Base-by-base conservation (phyloP, 1,140 invertebrate species). In the Cydia splendana region DNA sequence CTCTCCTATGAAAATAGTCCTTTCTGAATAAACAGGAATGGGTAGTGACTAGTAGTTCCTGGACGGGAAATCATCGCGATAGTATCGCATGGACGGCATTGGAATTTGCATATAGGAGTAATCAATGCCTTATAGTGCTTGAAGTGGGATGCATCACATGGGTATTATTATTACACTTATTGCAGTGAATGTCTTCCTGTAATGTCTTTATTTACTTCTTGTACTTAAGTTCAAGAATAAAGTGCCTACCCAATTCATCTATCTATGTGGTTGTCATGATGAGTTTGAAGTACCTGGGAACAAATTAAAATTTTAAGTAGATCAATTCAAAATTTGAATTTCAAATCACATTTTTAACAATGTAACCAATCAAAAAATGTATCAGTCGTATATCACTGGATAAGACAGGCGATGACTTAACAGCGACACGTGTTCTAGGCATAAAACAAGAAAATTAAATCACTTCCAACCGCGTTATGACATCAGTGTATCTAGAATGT, bases 361-460 rank as follows among this genome's bases (percentile, higher is more conserved):
- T 42, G 38, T 18, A 51, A n/a, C 51, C 4, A n/a, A 53, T 53
- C 57, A 20, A 62, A 12, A 62, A 24, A 62, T 62, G 57, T 62
- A 62, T 62, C 57, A 62, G 53, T 20, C 5, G 53, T 57, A 57
- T 57, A 57, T 62, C 18, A 62, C 9, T 12, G 2, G n/a, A 7
- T 62, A 62, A 24, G 67, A 18, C 67, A 45, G 67, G 34, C 67
- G 67, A 71, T 71, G 67, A 71, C 67, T 71, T 71, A 71, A 71
- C 67, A 7, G 13, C 18, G 45, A 42, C 57, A 62, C 57, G 57
- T 71, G 67, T 34, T 34, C 67, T 71, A 71, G 67, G 67, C 67
- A 71, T 71, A 71, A 42, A 42, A 38, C 67, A 57, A 45, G 42
- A 42, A 51, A 75, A 75, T 75, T n/a, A 53, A 53, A 51, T 75